Conservation (phyloP, 1,140 invertebrate species). For the Drosophila tsacasi region DNA sequence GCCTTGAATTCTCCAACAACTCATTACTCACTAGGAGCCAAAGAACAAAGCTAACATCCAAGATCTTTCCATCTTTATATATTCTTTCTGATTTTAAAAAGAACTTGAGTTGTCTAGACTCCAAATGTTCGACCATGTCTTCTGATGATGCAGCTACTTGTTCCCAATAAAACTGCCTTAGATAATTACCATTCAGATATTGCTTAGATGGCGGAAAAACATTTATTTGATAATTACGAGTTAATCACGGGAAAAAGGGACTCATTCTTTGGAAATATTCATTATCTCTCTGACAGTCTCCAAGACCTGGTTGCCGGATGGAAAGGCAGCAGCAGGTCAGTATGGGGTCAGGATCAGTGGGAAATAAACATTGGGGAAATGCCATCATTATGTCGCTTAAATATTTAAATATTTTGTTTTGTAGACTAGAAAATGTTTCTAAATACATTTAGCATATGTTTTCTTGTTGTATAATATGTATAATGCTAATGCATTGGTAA, state of each 20-base stretch:
- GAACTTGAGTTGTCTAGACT: background rate
- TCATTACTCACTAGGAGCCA: background rate
- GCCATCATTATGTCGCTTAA: conserved; percentile 52
- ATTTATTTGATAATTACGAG: conserved; percentile 55
- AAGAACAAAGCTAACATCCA: background rate
- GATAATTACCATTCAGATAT: conserved; percentile 11
- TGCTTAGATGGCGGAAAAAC: conserved; percentile 52
- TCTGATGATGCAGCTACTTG: background rate
- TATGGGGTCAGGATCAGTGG: conserved; percentile 6
- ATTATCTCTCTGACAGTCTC: background rate
- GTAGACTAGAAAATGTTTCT: conserved; percentile 61
- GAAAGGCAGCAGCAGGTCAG: background rate
- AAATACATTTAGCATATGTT: conserved; percentile 60
- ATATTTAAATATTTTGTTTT: conserved; percentile 42
- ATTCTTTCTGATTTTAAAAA: background rate
- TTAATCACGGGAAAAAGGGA: conserved; percentile 21
- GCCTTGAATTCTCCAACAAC: background rate
- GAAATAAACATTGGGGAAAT: conserved; percentile 32
- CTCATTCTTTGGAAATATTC: conserved; percentile 20
- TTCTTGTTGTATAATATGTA: conserved; percentile 51
- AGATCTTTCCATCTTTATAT: background rate
- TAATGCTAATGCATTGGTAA: conserved; percentile 54
- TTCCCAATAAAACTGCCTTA: conserved; percentile 15
- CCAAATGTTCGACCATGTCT: background rate
- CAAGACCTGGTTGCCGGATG: conserved; percentile 1